Percentiles rank a stretch among this genome's conserved stretches.
Evolutionary conservation across 2,888 invertebrate genomes (phyloP).

Genomic region (Drosophila anomalata): DNA sequence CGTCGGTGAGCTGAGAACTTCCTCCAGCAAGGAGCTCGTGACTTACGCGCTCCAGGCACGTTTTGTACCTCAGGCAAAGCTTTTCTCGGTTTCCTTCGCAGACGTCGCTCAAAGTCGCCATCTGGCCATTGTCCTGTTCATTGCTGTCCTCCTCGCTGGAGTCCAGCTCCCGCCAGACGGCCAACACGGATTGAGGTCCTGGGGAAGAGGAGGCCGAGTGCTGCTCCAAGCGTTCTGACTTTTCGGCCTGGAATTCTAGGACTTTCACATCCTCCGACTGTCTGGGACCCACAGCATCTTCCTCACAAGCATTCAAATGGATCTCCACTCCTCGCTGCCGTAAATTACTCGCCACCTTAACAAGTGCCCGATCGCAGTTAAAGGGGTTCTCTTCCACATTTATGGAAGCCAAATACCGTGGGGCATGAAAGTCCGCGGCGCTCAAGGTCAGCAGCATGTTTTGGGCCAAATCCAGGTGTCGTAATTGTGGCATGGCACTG

Average conservation of each 20-base stretch:
- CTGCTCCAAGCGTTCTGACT: constrained; percentile 75
- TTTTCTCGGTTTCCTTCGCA: constrained; percentile 62
- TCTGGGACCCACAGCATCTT: constrained; percentile 22
- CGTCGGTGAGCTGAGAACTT: constrained; percentile 30
- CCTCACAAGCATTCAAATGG: constrained; percentile 68
- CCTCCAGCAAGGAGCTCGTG: constrained; percentile 57
- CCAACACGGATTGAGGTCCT: constrained; percentile 49
- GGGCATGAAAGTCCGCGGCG: constrained; percentile 84
- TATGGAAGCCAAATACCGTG: constrained; percentile 85
- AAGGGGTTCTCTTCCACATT: constrained; percentile 86
- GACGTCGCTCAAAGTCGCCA: constrained; percentile 57
- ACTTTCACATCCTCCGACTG: constrained; percentile 15
- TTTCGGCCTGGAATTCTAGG: constrained; percentile 16
- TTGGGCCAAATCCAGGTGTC: constrained; percentile 86
- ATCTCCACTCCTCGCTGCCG: constrained; percentile 65
- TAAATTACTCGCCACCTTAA: constrained; percentile 68
- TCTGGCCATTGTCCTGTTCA: constrained; percentile 25
- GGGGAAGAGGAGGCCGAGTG: constrained; percentile 37
- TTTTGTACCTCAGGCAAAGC: constrained; percentile 74
- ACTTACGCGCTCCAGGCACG: constrained; percentile 71
- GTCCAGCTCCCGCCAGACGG: constrained; percentile 54
- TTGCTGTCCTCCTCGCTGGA: constrained; percentile 48
- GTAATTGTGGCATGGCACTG: constrained; percentile 85
- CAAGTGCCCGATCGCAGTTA: constrained; percentile 85
- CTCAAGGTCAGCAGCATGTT: constrained; percentile 86